These are phyloP conservation scores for Sabatieria punctata DNA, from an alignment of 2,888 invertebrate species.

Conservation along the genomic window DNA sequence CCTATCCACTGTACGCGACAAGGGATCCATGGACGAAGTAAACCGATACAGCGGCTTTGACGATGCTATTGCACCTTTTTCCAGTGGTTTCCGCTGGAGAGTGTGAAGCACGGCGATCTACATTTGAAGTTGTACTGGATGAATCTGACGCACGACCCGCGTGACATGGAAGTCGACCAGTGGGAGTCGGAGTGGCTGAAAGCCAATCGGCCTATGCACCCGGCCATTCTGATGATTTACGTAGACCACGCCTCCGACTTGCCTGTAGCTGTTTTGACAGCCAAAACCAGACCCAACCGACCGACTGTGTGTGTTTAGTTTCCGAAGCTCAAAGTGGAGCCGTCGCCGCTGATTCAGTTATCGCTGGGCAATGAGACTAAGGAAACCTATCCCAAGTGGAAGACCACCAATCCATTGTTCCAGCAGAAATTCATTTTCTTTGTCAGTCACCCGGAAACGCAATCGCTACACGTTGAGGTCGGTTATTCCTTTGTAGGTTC, in stretches of 20 bases:
- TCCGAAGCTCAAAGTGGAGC: slow-evolving; percentile 40
- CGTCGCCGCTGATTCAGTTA: slow-evolving; percentile 65
- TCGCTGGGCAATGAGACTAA: slow-evolving; percentile 55
- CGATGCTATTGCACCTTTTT: slow-evolving; percentile 10
- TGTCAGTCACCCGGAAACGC: slow-evolving; percentile 72
- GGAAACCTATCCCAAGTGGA: slow-evolving; percentile 23
- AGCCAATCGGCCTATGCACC: too few species aligned
- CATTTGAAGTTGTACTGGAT: slow-evolving; percentile 79
- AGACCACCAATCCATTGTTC: slow-evolving; percentile 77
- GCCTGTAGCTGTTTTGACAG: slow-evolving; percentile 48
- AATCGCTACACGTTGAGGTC: slow-evolving; percentile 56
- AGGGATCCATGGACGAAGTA: slow-evolving; percentile 55
- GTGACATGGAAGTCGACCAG: slow-evolving; percentile 47
- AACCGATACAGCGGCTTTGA: slow-evolving; percentile 27
- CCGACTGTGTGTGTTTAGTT: slow-evolving; percentile 15
- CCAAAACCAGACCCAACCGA: background rate
- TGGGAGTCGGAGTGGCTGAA: slow-evolving; percentile 14
- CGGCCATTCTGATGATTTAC: slow-evolving; percentile 55
- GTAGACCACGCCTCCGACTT: slow-evolving; percentile 78
- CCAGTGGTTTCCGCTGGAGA: slow-evolving; percentile 84
- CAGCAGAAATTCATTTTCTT: slow-evolving; percentile 86
- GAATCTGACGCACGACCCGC: slow-evolving; percentile 50
- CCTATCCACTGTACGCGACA: slow-evolving; percentile 45
- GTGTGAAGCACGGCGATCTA: slow-evolving; percentile 82
- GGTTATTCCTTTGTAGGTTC: background rate